Percentiles rank a stretch among this genome's conserved stretches.
These are phyloP conservation scores for Tenebrosternarchus preto DNA, from an alignment of 2,113 vertebrate species.

Conservation along the genomic window DNA sequence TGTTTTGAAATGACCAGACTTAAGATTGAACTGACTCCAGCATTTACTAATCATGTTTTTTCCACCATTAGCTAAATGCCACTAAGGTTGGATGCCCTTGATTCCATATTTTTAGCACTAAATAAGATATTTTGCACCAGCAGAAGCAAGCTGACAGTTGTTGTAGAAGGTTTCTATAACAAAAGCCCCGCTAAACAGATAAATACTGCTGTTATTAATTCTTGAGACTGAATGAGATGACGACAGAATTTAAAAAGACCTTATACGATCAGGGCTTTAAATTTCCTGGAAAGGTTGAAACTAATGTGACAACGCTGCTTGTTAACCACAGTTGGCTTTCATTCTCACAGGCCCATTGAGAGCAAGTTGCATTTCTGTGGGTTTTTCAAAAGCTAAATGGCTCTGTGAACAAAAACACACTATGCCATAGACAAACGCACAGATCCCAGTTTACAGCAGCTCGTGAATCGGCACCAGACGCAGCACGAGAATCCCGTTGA, in stretches of 20 bases:
- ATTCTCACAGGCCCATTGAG: not conserved
- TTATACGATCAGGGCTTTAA: not conserved
- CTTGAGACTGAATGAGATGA: no score
- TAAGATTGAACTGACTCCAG: not conserved
- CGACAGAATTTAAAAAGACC: no score
- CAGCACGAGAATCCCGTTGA: slow-evolving; percentile 55
- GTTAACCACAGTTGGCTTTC: no score
- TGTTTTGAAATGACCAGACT: not conserved
- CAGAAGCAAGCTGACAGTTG: not conserved
- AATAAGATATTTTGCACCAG: not conserved
- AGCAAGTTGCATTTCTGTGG: slow-evolving; percentile 2
- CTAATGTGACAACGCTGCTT: no score
- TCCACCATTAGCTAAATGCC: not conserved
- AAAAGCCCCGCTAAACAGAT: no score
- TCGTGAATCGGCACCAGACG: slow-evolving; percentile 49
- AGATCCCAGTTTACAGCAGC: slow-evolving; percentile 24
- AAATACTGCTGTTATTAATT: no score
- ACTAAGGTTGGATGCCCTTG: not conserved
- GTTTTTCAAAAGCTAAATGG: slow-evolving; percentile 8
- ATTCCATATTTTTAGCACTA: not conserved
- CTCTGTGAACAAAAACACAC: not conserved
- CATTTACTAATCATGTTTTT: not conserved
- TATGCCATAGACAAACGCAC: slow-evolving; percentile 13
- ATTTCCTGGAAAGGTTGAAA: not conserved
- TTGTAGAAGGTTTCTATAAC: no score